phyloP scores from a whole-genome alignment of 2,888 invertebrate species.

The Leuctra nigra region DNA sequence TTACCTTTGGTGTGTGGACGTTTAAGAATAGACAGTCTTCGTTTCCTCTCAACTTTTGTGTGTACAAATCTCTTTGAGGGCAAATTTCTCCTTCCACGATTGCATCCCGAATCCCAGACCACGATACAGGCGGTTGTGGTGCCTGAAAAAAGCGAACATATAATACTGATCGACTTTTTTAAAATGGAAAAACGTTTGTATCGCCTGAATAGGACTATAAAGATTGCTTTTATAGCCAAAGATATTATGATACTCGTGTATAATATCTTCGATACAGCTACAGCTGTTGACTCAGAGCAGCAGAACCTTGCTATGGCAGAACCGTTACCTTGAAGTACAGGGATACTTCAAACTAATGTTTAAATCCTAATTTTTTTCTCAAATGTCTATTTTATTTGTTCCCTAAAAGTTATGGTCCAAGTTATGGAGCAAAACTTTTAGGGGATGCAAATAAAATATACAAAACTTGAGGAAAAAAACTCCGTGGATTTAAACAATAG shows the following conservation, averaged over 20 bases:
- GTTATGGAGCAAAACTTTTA: not conserved
- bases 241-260: not conserved
- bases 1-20: slow-evolving; percentile 42
- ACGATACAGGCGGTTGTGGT: slow-evolving; percentile 40
- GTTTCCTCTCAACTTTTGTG: slow-evolving; percentile 26
- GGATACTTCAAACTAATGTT: too few species aligned
- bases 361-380: too few species aligned
- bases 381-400: too few species aligned
- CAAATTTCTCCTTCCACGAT: slow-evolving; percentile 44
- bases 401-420: not conserved
- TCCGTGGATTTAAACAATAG: too few species aligned
- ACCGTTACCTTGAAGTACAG: too few species aligned
- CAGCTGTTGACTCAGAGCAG: too few species aligned
- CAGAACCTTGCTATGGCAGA: too few species aligned
- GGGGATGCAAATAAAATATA: too few species aligned
- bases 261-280: too few species aligned
- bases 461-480: too few species aligned
- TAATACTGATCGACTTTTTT: not conserved
- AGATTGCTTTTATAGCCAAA: not conserved
- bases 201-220: not conserved
- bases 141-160: slow-evolving; percentile 33
- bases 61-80: slow-evolving; percentile 36
- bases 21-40: slow-evolving; percentile 46
- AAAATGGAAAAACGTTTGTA: too few species aligned
- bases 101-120: slow-evolving; percentile 45